Evolutionary conservation across 1,140 invertebrate species (phyloP), one percentile per base, ranked within the genome.

Genomic region (Semibalanus balanoides): DNA sequence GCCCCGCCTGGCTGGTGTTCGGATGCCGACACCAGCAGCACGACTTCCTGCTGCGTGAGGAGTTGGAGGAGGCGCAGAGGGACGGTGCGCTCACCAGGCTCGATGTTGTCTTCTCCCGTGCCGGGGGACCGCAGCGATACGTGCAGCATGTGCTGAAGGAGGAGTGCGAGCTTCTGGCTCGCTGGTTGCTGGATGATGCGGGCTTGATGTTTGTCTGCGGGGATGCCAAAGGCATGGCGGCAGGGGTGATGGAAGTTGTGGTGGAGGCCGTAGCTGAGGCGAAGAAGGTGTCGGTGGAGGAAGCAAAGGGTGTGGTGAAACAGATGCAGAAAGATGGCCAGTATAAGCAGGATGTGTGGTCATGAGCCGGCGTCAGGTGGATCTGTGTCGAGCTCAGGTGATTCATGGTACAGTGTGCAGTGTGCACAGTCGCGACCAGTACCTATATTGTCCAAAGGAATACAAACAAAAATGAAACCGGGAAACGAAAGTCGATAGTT

Each of bases 121-220:
- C 89, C 72, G 82, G 86, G 43, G 76, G 82, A 74, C 78, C 28
- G 74, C 81, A 81, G 70, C 85, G 84, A 81, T 89, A 90, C 85
- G 85, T 90, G 71, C 87, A 90, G 80, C 86, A 93, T 83, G 82
- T 83, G 69, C 84, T 93, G 71, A 76, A 80, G 43, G 79, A 86
- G 75, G 83, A 90, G 81, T 84, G 85, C 0, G 79, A 84, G 75
- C 81, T 86, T 74, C 75, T 94, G 31, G 84, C 88, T 51, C 81
- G 87, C 17, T 82, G 89, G 71, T 81, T 93, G 17, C 80, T 89
- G 25, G 81, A 89, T 78, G 83, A 82, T 77, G 82, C 79, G 74
- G 89, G 87, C 7, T 82, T 83, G 35, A 82, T 95, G n/a, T 93
- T 88, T 83, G 84, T 94, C 7, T 93, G 92, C 84, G 92, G 92